A percentile compares a stretch with the other conserved stretches of the same genome.
These are phyloP conservation scores for Poecile atricapillus DNA, from an alignment of 2,113 vertebrate species.

Conservation along the genomic window DNA sequence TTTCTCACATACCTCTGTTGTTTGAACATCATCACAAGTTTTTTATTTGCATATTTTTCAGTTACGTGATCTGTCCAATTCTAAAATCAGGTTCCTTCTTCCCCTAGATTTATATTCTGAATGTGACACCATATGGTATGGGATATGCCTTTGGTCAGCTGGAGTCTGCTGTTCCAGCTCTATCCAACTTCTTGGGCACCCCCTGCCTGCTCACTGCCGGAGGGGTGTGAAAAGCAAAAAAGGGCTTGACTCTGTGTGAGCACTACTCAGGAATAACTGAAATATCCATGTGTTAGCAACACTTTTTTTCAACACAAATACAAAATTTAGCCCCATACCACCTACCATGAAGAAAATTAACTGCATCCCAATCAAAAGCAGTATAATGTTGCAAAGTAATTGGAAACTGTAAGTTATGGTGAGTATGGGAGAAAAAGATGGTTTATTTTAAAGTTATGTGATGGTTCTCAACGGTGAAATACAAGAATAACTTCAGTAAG, in stretches of 20 bases:
- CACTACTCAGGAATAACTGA: background rate
- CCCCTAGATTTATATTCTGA: background rate
- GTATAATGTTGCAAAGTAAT: background rate
- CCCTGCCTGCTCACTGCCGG: background rate
- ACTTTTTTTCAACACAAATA: background rate
- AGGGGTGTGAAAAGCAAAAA: background rate
- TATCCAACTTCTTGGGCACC: background rate
- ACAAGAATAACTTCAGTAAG: background rate
- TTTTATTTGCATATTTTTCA: conserved; percentile 35
- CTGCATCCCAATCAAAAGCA: background rate
- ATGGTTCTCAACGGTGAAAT: background rate
- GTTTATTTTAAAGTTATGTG: background rate
- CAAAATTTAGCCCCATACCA: background rate
- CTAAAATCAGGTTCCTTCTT: background rate
- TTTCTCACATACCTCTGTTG: background rate
- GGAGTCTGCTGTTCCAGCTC: background rate
- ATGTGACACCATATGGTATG: background rate
- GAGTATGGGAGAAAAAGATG: background rate
- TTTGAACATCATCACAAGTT: background rate
- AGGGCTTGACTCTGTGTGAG: background rate
- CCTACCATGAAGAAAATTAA: background rate
- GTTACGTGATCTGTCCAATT: background rate
- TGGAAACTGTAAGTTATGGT: background rate
- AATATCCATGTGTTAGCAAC: background rate
- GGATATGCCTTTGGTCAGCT: background rate